These are phyloP conservation scores for Dunckerocampus dactyliophorus DNA, from an alignment of 2,113 vertebrate genomes.

Conservation along the genomic window DNA sequence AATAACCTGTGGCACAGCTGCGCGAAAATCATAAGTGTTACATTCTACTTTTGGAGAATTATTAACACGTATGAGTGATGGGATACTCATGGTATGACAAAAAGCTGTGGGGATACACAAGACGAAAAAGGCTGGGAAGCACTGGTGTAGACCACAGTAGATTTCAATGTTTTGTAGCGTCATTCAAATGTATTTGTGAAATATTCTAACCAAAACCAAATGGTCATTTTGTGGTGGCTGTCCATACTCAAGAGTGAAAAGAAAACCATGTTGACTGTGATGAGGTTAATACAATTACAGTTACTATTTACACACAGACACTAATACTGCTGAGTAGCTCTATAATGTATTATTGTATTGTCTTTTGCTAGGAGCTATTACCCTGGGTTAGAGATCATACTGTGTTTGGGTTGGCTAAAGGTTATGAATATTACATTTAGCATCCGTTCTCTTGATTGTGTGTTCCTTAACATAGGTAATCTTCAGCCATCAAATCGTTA, in stretches of 20 bases:
- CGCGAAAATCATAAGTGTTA: too few relatives aligned
- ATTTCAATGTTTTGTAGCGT: too few relatives aligned
- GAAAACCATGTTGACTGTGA: neutral
- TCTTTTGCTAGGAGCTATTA: neutral
- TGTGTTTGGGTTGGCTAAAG: constrained; percentile 25
- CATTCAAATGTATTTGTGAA: constrained; percentile 1
- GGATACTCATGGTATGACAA: too few relatives aligned
- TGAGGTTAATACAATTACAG: neutral
- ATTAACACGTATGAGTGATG: too few relatives aligned
- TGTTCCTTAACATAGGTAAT: constrained; percentile 38
- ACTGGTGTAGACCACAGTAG: neutral
- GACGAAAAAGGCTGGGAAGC: neutral
- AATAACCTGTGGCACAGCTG: too few relatives aligned
- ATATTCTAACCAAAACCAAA: neutral
- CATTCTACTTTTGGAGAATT: too few relatives aligned
- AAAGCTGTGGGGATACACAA: too few relatives aligned
- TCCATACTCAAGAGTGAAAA: neutral
- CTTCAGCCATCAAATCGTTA: constrained; percentile 38
- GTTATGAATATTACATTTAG: constrained; percentile 17
- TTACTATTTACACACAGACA: neutral
- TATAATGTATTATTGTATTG: neutral
- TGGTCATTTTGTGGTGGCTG: neutral
- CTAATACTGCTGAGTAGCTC: neutral
- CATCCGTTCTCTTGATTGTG: constrained; percentile 31
- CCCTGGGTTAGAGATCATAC: constrained; percentile 12